Conservation (phyloP, 2,797 vertebrate species). For the Parotocinclus haroldoi region DNA sequence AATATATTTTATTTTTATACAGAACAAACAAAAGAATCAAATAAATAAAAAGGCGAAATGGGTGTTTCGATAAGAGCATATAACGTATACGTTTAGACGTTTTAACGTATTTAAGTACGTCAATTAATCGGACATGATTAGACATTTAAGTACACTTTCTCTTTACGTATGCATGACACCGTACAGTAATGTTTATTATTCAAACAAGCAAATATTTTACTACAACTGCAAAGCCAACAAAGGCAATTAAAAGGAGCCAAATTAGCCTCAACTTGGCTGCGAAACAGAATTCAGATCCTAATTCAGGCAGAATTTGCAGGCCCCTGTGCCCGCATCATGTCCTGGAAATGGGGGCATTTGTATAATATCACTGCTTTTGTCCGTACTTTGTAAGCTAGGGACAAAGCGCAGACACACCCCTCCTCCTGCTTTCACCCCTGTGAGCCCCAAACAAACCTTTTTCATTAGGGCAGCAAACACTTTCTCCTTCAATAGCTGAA, state of each 20-base stretch:
- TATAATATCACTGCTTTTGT: constrained; percentile 71
- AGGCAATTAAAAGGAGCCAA: constrained; percentile 17
- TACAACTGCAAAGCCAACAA: constrained; percentile 20
- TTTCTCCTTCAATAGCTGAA: constrained; percentile 58
- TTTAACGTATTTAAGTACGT: too few species aligned
- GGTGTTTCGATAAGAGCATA: too few species aligned
- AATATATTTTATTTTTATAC: too few species aligned
- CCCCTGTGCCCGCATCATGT: constrained; percentile 55
- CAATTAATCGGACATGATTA: too few species aligned
- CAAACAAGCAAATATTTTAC: neutral
- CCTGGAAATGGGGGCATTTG: constrained; percentile 71
- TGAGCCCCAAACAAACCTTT: constrained; percentile 70
- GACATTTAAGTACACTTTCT: too few species aligned
- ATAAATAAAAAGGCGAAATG: too few species aligned
- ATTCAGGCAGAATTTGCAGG: constrained; percentile 22
- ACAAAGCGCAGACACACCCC: constrained; percentile 58
- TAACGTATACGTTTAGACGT: too few species aligned
- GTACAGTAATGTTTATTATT: neutral
- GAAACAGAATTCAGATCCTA: constrained; percentile 38
- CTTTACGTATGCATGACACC: too few species aligned
- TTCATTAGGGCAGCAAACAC: constrained; percentile 79
- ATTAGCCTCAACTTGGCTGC: constrained; percentile 38
- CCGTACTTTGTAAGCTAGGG: constrained; percentile 61
- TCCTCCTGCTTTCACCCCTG: constrained; percentile 43
- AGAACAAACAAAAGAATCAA: too few species aligned